A percentile compares a stretch with the other conserved stretches of the same genome.
Evolutionary conservation across 2,113 vertebrate species (phyloP).

Genomic region (Abramis brama): DNA sequence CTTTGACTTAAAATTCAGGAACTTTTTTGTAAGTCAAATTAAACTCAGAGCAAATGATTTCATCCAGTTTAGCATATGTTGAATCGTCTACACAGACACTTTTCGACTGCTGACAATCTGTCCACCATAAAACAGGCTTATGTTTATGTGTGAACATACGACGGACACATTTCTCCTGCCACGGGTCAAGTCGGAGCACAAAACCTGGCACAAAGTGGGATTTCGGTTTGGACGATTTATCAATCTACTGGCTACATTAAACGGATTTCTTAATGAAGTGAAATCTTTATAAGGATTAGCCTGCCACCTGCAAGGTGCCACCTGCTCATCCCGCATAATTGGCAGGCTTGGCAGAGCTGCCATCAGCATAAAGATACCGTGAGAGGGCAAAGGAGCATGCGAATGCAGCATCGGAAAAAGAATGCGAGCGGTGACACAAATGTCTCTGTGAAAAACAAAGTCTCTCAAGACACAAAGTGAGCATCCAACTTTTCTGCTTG

Average conservation of each 20-base stretch:
- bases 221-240: conserved; percentile 80
- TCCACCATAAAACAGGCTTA: not conserved
- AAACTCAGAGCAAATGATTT: conserved; percentile 17
- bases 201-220: conserved; percentile 76
- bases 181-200: conserved; percentile 74
- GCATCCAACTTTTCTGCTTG: conserved; percentile 74
- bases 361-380: conserved; percentile 75
- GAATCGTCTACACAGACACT: not conserved
- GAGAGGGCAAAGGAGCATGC: conserved; percentile 75
- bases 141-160: conserved; percentile 5
- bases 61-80: conserved; percentile 23
- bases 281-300: conserved; percentile 84
- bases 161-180: conserved; percentile 57
- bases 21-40: conserved; percentile 42
- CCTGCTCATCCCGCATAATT: conserved; percentile 81
- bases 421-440: conserved; percentile 74
- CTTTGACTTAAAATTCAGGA: conserved; percentile 25
- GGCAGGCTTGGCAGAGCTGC: conserved; percentile 75
- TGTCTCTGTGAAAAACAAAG: conserved; percentile 48
- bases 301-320: conserved; percentile 81
- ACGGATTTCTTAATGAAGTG: conserved; percentile 85
- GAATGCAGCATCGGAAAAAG: conserved; percentile 68
- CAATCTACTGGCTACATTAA: conserved; percentile 83
- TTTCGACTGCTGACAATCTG: conserved; percentile 32
- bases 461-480: conserved; percentile 73